phyloP scores from a whole-genome alignment of 1,140 invertebrate genomes.

The Drosophila cardini region DNA sequence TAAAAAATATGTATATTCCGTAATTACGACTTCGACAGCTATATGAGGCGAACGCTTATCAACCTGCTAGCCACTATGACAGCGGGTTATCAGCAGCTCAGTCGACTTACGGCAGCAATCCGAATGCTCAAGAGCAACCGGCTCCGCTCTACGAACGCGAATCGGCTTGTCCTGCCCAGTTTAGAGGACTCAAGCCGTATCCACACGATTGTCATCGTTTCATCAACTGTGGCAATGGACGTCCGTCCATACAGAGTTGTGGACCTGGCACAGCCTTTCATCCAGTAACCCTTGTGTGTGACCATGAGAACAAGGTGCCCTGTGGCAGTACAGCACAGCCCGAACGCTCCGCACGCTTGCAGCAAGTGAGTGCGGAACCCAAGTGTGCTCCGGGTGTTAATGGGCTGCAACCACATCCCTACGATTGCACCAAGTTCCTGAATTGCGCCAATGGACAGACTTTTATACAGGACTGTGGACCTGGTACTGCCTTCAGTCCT shows the following conservation, averaged over 20 bases:
- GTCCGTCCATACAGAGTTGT: conserved; percentile 87
- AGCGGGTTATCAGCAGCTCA: conserved; percentile 61
- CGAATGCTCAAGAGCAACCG: conserved; percentile 49
- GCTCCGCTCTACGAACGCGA: conserved; percentile 60
- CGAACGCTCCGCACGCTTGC: conserved; percentile 46
- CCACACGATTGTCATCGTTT: conserved; percentile 88
- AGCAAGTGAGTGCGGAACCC: conserved; percentile 37
- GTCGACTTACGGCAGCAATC: conserved; percentile 32
- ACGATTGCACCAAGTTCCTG: conserved; percentile 88
- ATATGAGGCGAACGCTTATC: conserved; percentile 62
- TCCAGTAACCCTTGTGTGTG: conserved; percentile 87
- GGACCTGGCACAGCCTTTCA: conserved; percentile 89
- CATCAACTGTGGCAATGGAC: conserved; percentile 88
- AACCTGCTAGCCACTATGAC: conserved; percentile 50
- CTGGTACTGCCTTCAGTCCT: conserved; percentile 89
- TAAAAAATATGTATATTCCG: conserved; percentile 33
- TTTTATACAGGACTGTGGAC: conserved; percentile 87
- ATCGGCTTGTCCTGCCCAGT: conserved; percentile 85
- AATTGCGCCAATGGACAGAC: conserved; percentile 88
- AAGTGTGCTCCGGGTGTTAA: conserved; percentile 85
- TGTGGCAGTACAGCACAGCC: conserved; percentile 13
- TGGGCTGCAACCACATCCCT: conserved; percentile 87
- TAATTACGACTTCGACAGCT: conserved; percentile 66
- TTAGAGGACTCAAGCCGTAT: conserved; percentile 87
- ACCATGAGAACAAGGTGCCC: conserved; percentile 85